phyloP scores from a whole-genome alignment of 2,888 invertebrate genomes.

The Tethea ocularis region DNA sequence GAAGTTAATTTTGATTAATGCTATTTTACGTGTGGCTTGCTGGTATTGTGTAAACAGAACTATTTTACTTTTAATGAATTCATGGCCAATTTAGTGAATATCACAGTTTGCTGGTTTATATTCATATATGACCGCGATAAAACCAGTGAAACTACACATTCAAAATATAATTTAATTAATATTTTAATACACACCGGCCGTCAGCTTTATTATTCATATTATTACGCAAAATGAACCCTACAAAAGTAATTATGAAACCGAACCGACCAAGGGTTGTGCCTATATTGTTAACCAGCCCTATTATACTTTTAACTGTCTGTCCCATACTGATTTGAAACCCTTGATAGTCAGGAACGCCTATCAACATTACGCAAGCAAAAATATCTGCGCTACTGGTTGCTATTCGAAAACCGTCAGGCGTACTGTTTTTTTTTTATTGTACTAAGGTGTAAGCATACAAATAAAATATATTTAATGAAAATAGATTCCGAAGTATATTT shows the following conservation, averaged over 20 bases:
- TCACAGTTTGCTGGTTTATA: neutral
- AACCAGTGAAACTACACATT: neutral
- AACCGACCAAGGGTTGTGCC: conserved; percentile 27
- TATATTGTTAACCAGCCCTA: conserved; percentile 25
- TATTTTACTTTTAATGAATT: neutral
- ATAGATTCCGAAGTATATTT: neutral
- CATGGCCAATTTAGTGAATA: neutral
- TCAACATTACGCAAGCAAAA: neutral
- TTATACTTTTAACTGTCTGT: conserved; percentile 21
- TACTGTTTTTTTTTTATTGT: neutral
- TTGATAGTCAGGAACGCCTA: neutral
- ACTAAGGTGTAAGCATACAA: no score
- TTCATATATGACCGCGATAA: neutral
- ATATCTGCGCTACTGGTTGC: conserved; percentile 23
- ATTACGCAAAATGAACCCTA: conserved; percentile 40
- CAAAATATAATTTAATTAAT: conserved; percentile 7
- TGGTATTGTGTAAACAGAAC: neutral
- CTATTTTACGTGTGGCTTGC: neutral
- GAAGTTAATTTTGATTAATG: conserved; percentile 1
- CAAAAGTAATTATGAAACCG: conserved; percentile 38
- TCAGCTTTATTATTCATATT: conserved; percentile 44
- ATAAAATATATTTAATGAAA: conserved; percentile 8
- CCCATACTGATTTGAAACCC: conserved; percentile 8
- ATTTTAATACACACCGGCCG: conserved; percentile 35
- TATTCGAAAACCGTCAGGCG: conserved; percentile 32